Evolutionary conservation across 2,888 invertebrate genomes (phyloP).

Genomic region (Seira sanloemensis): DNA sequence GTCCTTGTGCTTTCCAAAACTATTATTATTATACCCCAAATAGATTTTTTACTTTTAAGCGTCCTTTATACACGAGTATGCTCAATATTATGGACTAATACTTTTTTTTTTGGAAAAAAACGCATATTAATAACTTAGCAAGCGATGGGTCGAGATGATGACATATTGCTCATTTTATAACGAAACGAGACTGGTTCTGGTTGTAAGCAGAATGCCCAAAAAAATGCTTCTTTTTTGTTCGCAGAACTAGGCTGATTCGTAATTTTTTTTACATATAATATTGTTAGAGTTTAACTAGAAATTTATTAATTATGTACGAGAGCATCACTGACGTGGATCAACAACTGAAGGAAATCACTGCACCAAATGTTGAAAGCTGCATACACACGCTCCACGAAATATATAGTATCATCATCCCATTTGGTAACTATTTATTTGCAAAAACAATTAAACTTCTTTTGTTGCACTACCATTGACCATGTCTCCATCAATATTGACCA

Average conservation of each 20-base stretch:
- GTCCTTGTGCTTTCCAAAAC: slow-evolving; percentile 3
- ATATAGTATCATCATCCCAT: slow-evolving; percentile 51
- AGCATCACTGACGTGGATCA: slow-evolving; percentile 51
- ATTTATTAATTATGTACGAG: background rate
- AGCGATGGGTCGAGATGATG: slow-evolving; percentile 1
- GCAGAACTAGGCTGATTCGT: background rate
- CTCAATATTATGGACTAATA: slow-evolving; percentile 37
- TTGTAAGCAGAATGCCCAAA: background rate
- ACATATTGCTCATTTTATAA: no score
- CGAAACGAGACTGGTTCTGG: background rate
- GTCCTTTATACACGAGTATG: slow-evolving; percentile 34
- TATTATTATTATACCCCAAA: background rate
- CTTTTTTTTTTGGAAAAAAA: background rate
- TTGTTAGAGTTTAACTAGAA: background rate
- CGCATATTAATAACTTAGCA: background rate
- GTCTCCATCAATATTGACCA: slow-evolving; percentile 12
- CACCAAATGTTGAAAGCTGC: slow-evolving; percentile 62
- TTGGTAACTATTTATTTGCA: slow-evolving; percentile 59
- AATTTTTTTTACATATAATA: no score
- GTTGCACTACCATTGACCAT: no score
- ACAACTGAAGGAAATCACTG: slow-evolving; percentile 58
- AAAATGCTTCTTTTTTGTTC: background rate
- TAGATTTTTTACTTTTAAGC: slow-evolving; percentile 29
- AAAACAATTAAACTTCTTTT: no score
- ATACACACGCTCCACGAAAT: slow-evolving; percentile 43